Conservation (phyloP, 2,113 vertebrate species). For the Tupaia chinensis region DNA sequence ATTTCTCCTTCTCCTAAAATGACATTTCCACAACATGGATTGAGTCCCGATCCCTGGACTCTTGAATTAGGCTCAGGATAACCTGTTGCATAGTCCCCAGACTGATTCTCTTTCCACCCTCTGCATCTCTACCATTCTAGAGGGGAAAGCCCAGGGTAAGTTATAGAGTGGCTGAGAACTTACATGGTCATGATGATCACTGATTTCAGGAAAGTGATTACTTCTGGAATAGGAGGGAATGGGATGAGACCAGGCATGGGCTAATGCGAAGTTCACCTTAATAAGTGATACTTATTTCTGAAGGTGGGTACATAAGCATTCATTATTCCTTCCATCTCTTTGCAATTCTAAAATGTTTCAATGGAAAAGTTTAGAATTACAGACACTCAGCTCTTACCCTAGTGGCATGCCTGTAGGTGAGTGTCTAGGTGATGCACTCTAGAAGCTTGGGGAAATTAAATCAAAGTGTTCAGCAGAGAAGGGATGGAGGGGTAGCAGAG, state of each 20-base stretch:
- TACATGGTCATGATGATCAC: background rate
- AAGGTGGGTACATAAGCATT: background rate
- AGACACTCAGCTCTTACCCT: background rate
- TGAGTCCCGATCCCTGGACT: background rate
- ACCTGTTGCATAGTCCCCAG: background rate
- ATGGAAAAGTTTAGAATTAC: constrained; percentile 5
- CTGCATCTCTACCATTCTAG: background rate
- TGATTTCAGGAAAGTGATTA: constrained; percentile 24
- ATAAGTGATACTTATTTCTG: background rate
- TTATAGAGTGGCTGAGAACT: background rate
- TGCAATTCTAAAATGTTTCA: constrained; percentile 39
- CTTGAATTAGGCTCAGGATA: background rate
- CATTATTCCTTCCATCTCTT: constrained; percentile 18
- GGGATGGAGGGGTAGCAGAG: background rate
- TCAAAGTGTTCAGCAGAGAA: constrained; percentile 27
- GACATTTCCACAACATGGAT: background rate
- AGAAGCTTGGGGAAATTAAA: background rate
- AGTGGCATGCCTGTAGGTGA: background rate
- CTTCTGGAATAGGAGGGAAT: background rate
- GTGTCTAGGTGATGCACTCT: background rate
- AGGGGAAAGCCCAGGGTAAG: background rate
- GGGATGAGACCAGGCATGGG: background rate
- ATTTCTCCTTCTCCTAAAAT: constrained; percentile 48
- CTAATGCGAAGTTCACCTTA: background rate
- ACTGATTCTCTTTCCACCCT: background rate